A percentile compares a stretch with the other conserved stretches of the same genome.
Conservation (phyloP, 2,113 vertebrate genomes). For the Diadophis punctatus region DNA sequence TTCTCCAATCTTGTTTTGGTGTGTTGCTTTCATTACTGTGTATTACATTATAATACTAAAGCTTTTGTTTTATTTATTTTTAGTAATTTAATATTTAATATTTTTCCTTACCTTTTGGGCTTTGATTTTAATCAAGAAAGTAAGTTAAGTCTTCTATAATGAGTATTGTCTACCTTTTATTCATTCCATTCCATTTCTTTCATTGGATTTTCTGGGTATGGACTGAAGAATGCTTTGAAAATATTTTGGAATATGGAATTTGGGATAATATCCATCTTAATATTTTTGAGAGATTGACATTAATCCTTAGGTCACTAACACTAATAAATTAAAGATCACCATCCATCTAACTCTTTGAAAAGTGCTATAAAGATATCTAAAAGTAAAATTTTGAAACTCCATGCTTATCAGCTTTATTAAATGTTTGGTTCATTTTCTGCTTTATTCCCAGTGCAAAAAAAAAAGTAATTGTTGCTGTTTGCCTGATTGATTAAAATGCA, state of each 20-base stretch:
- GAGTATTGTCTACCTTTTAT: not conserved
- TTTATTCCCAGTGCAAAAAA: not conserved
- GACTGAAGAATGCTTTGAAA: constrained; percentile 25
- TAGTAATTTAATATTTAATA: not conserved
- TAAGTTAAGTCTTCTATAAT: not conserved
- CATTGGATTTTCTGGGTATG: constrained; percentile 30
- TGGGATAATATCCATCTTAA: constrained; percentile 32
- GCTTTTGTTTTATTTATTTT: not conserved
- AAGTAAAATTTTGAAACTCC: not conserved
- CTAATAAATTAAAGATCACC: constrained; percentile 29
- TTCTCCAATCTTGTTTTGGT: not conserved
- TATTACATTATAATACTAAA: not conserved
- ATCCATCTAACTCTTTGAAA: constrained; percentile 18
- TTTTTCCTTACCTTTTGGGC: not conserved
- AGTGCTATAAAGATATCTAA: not conserved
- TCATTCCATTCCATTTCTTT: not conserved
- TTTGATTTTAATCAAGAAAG: not conserved
- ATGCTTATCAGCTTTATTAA: not conserved
- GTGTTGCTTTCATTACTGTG: not conserved
- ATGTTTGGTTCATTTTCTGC: not conserved
- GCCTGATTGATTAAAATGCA: not conserved
- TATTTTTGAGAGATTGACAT: constrained; percentile 33
- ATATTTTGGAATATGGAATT: constrained; percentile 33
- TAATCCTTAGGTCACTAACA: constrained; percentile 48
- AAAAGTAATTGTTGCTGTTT: not conserved